Evolutionary conservation across 2,113 vertebrate genomes (phyloP).

Genomic region (Tylochromis polylepis): DNA sequence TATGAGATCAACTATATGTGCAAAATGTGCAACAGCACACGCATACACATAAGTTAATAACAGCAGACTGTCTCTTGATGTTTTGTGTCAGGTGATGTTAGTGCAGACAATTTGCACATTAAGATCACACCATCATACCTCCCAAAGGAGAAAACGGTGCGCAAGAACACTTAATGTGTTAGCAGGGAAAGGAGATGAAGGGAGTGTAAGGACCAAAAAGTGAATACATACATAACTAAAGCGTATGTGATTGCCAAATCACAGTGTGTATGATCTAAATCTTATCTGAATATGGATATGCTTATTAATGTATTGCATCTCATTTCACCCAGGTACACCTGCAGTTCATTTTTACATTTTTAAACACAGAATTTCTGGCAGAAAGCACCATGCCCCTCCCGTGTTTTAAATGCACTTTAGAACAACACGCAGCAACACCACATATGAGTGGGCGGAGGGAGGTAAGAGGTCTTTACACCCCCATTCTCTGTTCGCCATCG

Average conservation of each 20-base stretch:
- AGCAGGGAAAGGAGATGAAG: neutral
- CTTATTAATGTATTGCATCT: neutral
- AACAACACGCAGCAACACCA: too few species aligned
- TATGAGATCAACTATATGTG: neutral
- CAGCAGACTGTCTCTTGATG: neutral
- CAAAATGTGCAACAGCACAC: neutral
- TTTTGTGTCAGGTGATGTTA: neutral
- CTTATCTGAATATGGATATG: neutral
- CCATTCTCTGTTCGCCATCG: too few species aligned
- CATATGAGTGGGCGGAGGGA: too few species aligned
- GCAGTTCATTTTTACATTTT: neutral
- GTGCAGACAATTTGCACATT: neutral
- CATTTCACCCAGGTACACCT: neutral
- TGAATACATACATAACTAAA: neutral
- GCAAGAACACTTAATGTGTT: neutral
- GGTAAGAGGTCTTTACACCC: too few species aligned
- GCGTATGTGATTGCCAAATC: neutral
- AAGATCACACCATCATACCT: constrained; percentile 6
- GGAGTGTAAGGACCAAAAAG: neutral
- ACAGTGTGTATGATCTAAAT: neutral
- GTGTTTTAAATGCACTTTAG: too few species aligned
- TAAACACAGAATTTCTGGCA: neutral
- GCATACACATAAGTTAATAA: neutral
- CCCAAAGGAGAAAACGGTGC: neutral
- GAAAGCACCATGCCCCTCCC: too few species aligned